These are phyloP conservation scores for Channa maculata DNA, from an alignment of 2,113 vertebrate species.

Conservation along the genomic window DNA sequence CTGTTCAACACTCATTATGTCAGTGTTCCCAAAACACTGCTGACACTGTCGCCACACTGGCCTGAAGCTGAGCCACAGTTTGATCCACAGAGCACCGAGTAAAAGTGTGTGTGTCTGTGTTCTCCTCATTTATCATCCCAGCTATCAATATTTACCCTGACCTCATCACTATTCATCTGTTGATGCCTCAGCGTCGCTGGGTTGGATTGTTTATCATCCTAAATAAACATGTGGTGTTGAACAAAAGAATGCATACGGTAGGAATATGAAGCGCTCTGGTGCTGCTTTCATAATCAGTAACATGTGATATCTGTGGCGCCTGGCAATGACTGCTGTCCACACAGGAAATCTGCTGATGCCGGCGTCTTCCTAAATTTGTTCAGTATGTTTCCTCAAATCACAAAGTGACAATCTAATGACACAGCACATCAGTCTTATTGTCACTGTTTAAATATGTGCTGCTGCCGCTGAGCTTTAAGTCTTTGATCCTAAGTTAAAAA, in stretches of 20 bases:
- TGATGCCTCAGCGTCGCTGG: slow-evolving; percentile 45
- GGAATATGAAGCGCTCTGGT: slow-evolving; percentile 47
- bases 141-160: slow-evolving; percentile 68
- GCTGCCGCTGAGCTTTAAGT: slow-evolving; percentile 12
- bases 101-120: slow-evolving; percentile 36
- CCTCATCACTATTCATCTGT: slow-evolving; percentile 76
- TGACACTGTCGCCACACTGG: slow-evolving; percentile 53
- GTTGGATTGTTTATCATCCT: slow-evolving; percentile 65
- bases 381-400: slow-evolving; percentile 70
- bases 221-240: slow-evolving; percentile 67
- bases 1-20: slow-evolving; percentile 6
- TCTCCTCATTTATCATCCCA: slow-evolving; percentile 47
- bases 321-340: slow-evolving; percentile 33
- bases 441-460: slow-evolving; percentile 62
- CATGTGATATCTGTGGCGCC: slow-evolving; percentile 44
- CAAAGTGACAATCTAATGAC: slow-evolving; percentile 60
- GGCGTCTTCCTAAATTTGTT: slow-evolving; percentile 61
- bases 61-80: slow-evolving; percentile 44
- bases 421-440: slow-evolving; percentile 31
- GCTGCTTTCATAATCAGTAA: slow-evolving; percentile 59
- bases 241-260: slow-evolving; percentile 63
- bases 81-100: slow-evolving; percentile 32
- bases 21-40: slow-evolving; percentile 30
- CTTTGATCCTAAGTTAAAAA: slow-evolving; percentile 26
- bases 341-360: slow-evolving; percentile 72